Evolutionary conservation across 2,888 invertebrate species (phyloP), one percentile per base, ranked within the genome.

Genomic region (Rhynchonema sp.): DNA sequence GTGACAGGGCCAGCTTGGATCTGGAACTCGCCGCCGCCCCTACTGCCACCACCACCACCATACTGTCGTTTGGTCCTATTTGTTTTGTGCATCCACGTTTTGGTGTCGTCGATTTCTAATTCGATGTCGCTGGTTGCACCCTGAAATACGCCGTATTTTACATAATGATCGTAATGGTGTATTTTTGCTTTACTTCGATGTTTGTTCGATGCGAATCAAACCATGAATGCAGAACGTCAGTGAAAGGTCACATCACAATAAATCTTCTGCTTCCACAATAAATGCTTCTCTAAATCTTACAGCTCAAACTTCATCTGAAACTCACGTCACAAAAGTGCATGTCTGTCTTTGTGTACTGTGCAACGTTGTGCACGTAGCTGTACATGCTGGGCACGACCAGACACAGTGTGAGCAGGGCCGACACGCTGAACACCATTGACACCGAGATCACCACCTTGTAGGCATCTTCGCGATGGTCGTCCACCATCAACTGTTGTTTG

Each of bases 251-350:
- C 29, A 59, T 59, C 22, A 25, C 30, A 20, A 57, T 54, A 38
- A n/a, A 30, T 30, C 20, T 59, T n/a, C n/a, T n/a, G n/a, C n/a
- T n/a, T n/a, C n/a, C n/a, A n/a, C n/a, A n/a, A n/a, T n/a, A n/a
- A n/a, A n/a, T n/a, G n/a, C n/a, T n/a, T n/a, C n/a, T n/a, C n/a
- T n/a, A n/a, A n/a, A n/a, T n/a, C n/a, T n/a, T n/a, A n/a, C n/a
- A n/a, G n/a, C n/a, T n/a, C n/a, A n/a, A n/a, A n/a, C n/a, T n/a
- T n/a, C n/a, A n/a, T n/a, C n/a, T n/a, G 46, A 27, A 2, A 30
- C 26, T 23, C 55, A 71, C 71, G 65, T 72, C 69, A 62, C 71
- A 71, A 56, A 67, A 71, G 25, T 64, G 63, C 56, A 71, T 68
- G 56, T 71, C 71, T 57, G 64, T 64, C 27, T 63, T 59, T 1